These are phyloP conservation scores for Spilarctia lutea DNA, from an alignment of 2,888 invertebrate genomes.

Conservation along the genomic window DNA sequence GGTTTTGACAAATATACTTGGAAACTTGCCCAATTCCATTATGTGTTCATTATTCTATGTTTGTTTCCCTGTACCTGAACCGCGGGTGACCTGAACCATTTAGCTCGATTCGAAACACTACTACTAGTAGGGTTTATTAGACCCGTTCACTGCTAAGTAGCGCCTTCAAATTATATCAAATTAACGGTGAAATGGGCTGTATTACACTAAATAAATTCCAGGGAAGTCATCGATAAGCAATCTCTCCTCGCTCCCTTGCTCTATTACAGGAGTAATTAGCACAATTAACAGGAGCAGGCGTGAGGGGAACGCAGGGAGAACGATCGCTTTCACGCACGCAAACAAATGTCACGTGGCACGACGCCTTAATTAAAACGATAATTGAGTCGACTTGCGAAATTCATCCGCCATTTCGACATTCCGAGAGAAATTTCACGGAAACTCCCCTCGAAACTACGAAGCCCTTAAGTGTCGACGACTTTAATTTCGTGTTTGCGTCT, in stretches of 20 bases:
- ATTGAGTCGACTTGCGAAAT: conserved; percentile 87
- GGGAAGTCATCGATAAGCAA: conserved; percentile 84
- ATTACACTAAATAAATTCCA: conserved; percentile 78
- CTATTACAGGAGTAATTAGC: conserved; percentile 87
- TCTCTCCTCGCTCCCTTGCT: conserved; percentile 81
- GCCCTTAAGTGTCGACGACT: conserved; percentile 85
- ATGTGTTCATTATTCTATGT: conserved; percentile 71
- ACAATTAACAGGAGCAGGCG: conserved; percentile 83
- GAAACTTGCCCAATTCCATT: conserved; percentile 75
- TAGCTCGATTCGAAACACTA: conserved; percentile 37
- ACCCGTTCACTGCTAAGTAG: conserved; percentile 34
- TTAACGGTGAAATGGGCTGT: conserved; percentile 66
- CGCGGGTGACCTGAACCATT: conserved; percentile 51
- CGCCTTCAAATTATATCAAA: conserved; percentile 63
- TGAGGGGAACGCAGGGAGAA: conserved; percentile 56
- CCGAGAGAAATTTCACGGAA: conserved; percentile 83
- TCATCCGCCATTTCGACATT: conserved; percentile 86
- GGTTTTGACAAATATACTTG: conserved; percentile 69
- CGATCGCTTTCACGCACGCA: conserved; percentile 86
- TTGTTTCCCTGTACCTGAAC: conserved; percentile 59
- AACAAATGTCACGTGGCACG: conserved; percentile 86
- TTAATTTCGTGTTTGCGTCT: conserved; percentile 86
- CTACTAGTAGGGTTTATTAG: conserved; percentile 22
- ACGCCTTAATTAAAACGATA: conserved; percentile 87
- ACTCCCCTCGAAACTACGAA: conserved; percentile 83